Evolutionary conservation across 2,797 vertebrate genomes (phyloP).

Genomic region (Lacerta viridis): DNA sequence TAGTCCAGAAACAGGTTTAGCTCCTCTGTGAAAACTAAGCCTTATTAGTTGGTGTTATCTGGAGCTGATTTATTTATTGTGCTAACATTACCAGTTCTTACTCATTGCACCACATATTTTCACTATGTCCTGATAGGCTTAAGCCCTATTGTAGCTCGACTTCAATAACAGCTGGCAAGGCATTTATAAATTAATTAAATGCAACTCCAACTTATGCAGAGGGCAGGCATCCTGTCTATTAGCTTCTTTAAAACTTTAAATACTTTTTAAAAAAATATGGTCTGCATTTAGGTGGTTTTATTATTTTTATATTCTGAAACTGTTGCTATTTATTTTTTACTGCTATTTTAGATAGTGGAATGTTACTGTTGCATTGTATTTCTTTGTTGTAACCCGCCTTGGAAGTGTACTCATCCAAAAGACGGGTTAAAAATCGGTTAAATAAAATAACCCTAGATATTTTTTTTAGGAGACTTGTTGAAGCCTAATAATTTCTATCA

Average conservation of each 20-base stretch:
- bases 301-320: neutral
- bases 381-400: neutral
- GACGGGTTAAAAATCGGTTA: neutral
- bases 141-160: neutral
- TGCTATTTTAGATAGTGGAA: too few species aligned
- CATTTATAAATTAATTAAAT: neutral
- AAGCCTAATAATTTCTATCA: neutral
- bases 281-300: too few species aligned
- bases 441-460: neutral
- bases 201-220: neutral
- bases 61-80: neutral
- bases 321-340: neutral
- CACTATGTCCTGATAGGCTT: conserved; percentile 18
- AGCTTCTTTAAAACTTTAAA: too few species aligned
- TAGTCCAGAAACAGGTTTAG: neutral
- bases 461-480: neutral
- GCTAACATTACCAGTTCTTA: neutral
- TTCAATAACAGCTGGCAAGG: neutral
- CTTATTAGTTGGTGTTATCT: conserved; percentile 28
- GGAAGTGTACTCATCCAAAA: neutral
- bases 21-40: neutral
- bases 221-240: too few species aligned
- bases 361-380: neutral
- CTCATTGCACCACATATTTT: conserved; percentile 15
- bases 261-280: too few species aligned